Evolutionary conservation across 2,888 invertebrate genomes (phyloP), one percentile per base, ranked within the genome.

Genomic region (Perizoma affinitatum): DNA sequence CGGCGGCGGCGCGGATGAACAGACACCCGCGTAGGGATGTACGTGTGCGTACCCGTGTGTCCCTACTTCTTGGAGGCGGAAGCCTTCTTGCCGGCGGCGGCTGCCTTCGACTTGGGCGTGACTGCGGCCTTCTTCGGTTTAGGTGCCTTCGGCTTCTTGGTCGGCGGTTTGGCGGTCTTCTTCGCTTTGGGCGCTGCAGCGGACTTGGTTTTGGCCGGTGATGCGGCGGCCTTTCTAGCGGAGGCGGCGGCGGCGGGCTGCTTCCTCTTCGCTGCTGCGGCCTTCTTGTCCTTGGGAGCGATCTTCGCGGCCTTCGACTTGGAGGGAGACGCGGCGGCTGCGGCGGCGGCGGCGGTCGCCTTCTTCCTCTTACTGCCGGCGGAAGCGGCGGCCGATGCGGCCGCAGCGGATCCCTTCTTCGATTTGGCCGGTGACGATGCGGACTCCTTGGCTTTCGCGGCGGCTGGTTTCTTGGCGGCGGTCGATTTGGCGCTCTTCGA

Each of bases 71-170:
- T 66, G 6, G 73, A 69, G 54, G 67, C 70, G 53, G 75, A 65
- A 33, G 75, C 75, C 70, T 76, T 85, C 70, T 83, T 84, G 7
- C 86, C 51, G 44, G 54, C 62, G 44, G 54, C 62, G 44, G 50
- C 45, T 1, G 57, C 57, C 48, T 55, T 55, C 11, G 57, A 58
- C 43, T 49, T 61, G 33, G 56, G 56, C 5, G 61, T 56, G 51
- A 58, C 58, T 47, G 62, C 47, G 11, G 62, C 58, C 82, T 57
- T 84, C 87, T 6, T 57, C 35, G 57, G 57, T 51, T 45, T 54
- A 8, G 87, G 84, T 4, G 86, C 78, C 63, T 82, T 88, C 0
- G 86, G 82, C 52, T 85, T 87, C 62, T 83, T 56, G 65, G 82
- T 76, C 1, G 84, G 77, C 41, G 87, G 86, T 38, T 80, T 83